Evolutionary conservation across 2,797 vertebrate genomes (phyloP), one percentile per base, ranked within the genome.

Genomic region (Syndactyla subalaris): DNA sequence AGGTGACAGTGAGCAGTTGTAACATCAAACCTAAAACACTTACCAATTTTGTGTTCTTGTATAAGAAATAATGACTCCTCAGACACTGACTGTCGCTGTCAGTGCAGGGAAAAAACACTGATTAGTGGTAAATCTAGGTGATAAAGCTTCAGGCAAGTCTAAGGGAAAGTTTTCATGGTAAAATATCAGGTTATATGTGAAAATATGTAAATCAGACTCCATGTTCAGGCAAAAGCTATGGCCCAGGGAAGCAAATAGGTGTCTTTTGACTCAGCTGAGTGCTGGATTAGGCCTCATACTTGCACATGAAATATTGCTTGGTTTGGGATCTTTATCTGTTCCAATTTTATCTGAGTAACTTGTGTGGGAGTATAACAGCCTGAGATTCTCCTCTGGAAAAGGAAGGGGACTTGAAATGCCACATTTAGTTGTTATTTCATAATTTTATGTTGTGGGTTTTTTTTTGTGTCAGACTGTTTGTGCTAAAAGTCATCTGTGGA

Each of bases 1-100:
- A 92, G 89, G 95, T 96, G 96, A 95, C 94, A 95, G 91, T 46
- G 86, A 94, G 90, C 62, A 77, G 88, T 22, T 96, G 91, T 95
- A 95, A 88, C 92, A 96, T 95, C 96, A 97, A 94, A 92, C 72
- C 85, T 80, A 88, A 89, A 96, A 83, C 84, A 58, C 73, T 86
- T 79, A 88, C 22, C 74, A 24, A 77, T 73, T 93, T 94, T 88
- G 63, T 88, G 77, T 96, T 88, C 55, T 74, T 83, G 45, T 83
- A 55, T 32, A 63, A 89, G 90, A 92, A 94, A 94, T 95, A 89
- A 90, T 68, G 86, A 91, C 43, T 91, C 65, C 76, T 95, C 57
- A 73, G 85, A 73, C 74, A 39, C 61, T 74, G 83, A 45, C 55
- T 92, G 72, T 68, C 48, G 66, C 65, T 90, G 86, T 89, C 93